Conservation (phyloP, 2,888 invertebrate species). For the Mythimna albipuncta region DNA sequence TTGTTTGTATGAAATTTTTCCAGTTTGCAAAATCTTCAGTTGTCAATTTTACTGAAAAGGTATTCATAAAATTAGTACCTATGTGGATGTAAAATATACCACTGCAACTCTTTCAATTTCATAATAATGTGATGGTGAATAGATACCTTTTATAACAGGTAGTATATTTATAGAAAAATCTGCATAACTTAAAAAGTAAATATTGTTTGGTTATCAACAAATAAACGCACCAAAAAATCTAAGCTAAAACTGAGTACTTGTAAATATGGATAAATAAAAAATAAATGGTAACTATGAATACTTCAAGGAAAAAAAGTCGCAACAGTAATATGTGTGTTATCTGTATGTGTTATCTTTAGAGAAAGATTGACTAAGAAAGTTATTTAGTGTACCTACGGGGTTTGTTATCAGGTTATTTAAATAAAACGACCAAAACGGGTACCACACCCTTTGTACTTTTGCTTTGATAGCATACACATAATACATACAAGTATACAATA, state of each 20-base stretch:
- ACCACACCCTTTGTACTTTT: too few species aligned
- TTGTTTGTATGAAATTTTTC: neutral
- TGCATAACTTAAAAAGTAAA: neutral
- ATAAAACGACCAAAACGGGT: too few species aligned
- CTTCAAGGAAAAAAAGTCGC: neutral
- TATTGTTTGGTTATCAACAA: neutral
- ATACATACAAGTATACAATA: too few species aligned
- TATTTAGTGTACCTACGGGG: too few species aligned
- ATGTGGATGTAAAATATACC: neutral
- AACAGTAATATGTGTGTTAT: slow-evolving; percentile 24
- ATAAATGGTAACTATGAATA: too few species aligned
- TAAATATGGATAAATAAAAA: neutral
- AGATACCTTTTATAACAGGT: neutral
- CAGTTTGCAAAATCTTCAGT: neutral
- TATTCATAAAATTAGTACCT: neutral
- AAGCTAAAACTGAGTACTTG: too few species aligned
- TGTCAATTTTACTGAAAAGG: neutral
- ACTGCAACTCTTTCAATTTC: neutral
- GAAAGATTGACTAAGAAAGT: too few species aligned
- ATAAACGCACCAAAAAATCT: neutral
- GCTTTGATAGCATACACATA: too few species aligned
- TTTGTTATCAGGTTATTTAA: too few species aligned
- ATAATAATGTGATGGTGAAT: neutral
- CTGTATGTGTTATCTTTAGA: too few species aligned
- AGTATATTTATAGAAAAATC: neutral